phyloP scores from a whole-genome alignment of 2,797 vertebrate genomes.

The Antrozous pallidus region DNA sequence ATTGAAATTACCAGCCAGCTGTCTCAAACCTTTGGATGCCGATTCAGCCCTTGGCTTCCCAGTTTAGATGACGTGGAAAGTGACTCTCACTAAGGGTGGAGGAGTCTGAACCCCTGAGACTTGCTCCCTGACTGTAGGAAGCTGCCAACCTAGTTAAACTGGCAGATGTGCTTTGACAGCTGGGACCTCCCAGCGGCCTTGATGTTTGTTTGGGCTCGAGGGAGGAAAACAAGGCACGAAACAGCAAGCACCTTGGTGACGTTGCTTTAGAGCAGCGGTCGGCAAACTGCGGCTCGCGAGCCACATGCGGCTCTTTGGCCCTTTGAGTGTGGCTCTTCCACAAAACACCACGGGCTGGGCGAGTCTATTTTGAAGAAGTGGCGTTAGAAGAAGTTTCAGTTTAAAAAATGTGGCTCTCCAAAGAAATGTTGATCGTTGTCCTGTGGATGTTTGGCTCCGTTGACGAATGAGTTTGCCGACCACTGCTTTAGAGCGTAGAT shows the following conservation, averaged over 20 bases:
- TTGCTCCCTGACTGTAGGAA: conserved; percentile 73
- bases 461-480: too few relatives aligned
- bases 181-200: conserved; percentile 55
- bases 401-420: too few relatives aligned
- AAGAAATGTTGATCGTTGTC: too few relatives aligned
- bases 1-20: background rate
- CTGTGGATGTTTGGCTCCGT: too few relatives aligned
- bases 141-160: conserved; percentile 74
- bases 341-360: too few relatives aligned
- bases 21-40: background rate
- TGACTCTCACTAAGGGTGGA: conserved; percentile 60
- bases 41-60: conserved; percentile 16
- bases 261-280: conserved; percentile 53
- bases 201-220: conserved; percentile 60
- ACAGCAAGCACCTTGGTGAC: conserved; percentile 64
- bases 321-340: too few relatives aligned
- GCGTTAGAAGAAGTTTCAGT: too few relatives aligned
- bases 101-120: conserved; percentile 71
- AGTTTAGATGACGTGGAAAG: conserved; percentile 51
- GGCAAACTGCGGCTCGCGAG: too few relatives aligned
- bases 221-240: conserved; percentile 62
- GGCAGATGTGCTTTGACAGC: conserved; percentile 78
- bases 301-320: too few relatives aligned
- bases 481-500: too few relatives aligned
- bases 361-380: too few relatives aligned